These are phyloP conservation scores for Balanococcus diminutus DNA, from an alignment of 2,888 invertebrate species.

Conservation along the genomic window DNA sequence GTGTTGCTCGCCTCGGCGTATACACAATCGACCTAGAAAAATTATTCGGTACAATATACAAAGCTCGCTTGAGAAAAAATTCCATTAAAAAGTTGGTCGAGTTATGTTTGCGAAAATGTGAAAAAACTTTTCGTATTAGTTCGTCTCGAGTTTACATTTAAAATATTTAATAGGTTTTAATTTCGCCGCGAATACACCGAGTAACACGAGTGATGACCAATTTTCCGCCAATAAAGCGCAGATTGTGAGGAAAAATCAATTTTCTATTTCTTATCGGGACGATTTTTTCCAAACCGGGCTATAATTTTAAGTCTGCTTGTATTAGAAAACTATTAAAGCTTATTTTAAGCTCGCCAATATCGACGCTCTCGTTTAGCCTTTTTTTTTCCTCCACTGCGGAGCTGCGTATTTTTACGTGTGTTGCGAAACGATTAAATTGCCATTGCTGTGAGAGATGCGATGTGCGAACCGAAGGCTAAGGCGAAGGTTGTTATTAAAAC, in stretches of 20 bases:
- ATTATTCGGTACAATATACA: constrained; percentile 15
- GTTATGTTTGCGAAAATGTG: not conserved
- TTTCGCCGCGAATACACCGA: no score
- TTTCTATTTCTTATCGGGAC: no score
- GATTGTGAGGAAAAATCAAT: no score
- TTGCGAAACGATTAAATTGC: constrained; percentile 5
- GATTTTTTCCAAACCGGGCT: not conserved
- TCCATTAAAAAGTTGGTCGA: constrained; percentile 10
- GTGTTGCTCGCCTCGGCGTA: not conserved
- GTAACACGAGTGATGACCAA: no score
- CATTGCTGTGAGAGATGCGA: no score
- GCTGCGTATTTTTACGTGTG: not conserved
- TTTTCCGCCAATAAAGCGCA: no score
- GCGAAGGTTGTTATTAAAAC: not conserved
- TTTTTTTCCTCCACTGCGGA: not conserved
- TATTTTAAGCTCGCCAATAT: not conserved
- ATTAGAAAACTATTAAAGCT: not conserved
- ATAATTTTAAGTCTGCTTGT: not conserved
- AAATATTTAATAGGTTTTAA: not conserved
- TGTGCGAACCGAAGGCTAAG: no score
- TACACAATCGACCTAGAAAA: not conserved
- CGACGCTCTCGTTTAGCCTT: not conserved
- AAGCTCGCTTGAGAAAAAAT: not conserved
- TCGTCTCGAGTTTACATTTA: not conserved
- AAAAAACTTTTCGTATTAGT: constrained; percentile 15